Evolutionary conservation across 30 jellyfish, hydroid and myxozoan species (phyloP).

Genomic region (Pelagia noctiluca): DNA sequence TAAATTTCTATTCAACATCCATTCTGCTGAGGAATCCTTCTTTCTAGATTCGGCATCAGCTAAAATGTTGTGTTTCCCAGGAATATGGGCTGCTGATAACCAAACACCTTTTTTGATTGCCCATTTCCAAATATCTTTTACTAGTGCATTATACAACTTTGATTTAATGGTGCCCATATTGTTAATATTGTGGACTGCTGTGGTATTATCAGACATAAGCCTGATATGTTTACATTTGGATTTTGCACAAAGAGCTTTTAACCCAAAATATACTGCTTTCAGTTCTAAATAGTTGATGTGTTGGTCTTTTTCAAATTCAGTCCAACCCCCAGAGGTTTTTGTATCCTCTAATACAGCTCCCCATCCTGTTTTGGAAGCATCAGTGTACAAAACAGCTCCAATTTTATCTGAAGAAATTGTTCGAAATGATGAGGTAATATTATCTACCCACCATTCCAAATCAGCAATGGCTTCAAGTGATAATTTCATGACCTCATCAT

Average conservation of each 20-base stretch:
- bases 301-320: not conserved
- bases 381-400: not conserved
- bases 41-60: conserved; percentile 18
- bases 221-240: not conserved
- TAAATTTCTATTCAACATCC: conserved; percentile 13
- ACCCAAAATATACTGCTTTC: not conserved
- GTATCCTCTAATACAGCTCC: not conserved
- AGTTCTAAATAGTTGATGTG: not conserved
- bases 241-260: not conserved
- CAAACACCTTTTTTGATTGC: not conserved
- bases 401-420: not conserved
- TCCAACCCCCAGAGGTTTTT: not conserved
- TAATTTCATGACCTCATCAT: not conserved
- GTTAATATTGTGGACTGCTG: not conserved
- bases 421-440: too few relatives aligned
- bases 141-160: not conserved
- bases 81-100: conserved; percentile 33
- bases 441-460: not conserved
- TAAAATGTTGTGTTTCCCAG: conserved; percentile 24
- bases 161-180: conserved; percentile 30
- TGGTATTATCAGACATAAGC: conserved; percentile 17
- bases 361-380: not conserved
- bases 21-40: conserved; percentile 16
- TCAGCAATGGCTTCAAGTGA: not conserved
- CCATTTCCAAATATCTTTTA: conserved; percentile 30